phyloP scores from a whole-genome alignment of 2,113 vertebrate species.

The Tiliqua scincoides region DNA sequence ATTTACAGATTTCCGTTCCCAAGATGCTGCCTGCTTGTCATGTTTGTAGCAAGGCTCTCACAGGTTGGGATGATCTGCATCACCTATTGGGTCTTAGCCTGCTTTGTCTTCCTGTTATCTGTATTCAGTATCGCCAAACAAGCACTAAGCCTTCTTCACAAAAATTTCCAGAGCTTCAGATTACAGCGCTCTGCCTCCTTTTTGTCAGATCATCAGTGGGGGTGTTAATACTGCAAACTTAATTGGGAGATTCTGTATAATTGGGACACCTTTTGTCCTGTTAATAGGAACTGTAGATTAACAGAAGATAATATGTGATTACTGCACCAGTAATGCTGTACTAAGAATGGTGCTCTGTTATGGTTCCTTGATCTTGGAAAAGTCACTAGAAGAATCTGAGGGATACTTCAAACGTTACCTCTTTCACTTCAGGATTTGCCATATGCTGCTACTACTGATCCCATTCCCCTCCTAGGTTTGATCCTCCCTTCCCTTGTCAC shows the following conservation, averaged over 20 bases:
- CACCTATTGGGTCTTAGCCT: slow-evolving; percentile 11
- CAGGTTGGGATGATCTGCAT: not conserved
- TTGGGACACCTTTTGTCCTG: slow-evolving; percentile 49
- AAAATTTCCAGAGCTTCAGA: not conserved
- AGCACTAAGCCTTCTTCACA: slow-evolving; percentile 43
- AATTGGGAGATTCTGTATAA: slow-evolving; percentile 61
- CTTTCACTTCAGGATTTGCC: no score
- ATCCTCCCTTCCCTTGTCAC: no score
- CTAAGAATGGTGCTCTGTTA: slow-evolving; percentile 18
- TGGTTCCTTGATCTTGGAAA: slow-evolving; percentile 35
- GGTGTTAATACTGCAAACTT: slow-evolving; percentile 42
- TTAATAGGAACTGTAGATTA: slow-evolving; percentile 45
- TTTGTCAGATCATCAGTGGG: slow-evolving; percentile 37
- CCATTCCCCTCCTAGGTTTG: no score
- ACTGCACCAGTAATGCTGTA: slow-evolving; percentile 38
- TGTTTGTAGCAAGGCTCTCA: not conserved
- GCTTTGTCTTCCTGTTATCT: slow-evolving; percentile 31
- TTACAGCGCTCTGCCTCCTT: slow-evolving; percentile 8
- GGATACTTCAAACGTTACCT: not conserved
- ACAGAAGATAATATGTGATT: slow-evolving; percentile 43
- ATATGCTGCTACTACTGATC: no score
- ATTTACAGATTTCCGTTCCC: not conserved
- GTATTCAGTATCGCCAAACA: slow-evolving; percentile 37
- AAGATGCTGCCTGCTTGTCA: not conserved
- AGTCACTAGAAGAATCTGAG: slow-evolving; percentile 10